Conservation (phyloP, 2,797 vertebrate genomes). For the Uromys caudimaculatus region DNA sequence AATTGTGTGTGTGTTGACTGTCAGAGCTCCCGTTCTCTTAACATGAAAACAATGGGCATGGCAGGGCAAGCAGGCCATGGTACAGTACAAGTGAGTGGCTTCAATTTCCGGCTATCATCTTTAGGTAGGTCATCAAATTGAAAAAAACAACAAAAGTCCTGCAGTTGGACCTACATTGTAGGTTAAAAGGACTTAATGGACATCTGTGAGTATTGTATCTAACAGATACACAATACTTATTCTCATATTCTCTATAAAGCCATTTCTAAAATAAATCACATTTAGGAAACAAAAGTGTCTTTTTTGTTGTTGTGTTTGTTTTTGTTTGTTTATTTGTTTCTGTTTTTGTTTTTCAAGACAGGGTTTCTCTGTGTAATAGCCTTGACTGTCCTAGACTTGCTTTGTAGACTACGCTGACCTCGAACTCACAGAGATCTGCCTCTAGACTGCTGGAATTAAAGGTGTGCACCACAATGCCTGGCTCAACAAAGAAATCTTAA, state of each 20-base stretch:
- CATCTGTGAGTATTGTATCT: neutral
- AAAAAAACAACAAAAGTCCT: neutral
- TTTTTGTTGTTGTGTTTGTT: neutral
- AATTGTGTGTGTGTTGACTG: neutral
- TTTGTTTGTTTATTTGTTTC: neutral
- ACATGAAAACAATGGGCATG: neutral
- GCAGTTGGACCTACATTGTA: neutral
- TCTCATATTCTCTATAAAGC: neutral
- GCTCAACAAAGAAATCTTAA: neutral
- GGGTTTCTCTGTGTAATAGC: neutral
- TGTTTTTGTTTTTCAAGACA: neutral
- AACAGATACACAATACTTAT: neutral
- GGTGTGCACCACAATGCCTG: neutral
- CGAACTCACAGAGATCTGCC: neutral
- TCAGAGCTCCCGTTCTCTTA: neutral
- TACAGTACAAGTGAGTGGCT: neutral
- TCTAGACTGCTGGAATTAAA: neutral
- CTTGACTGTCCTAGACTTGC: neutral
- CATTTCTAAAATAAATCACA: neutral
- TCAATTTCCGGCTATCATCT: neutral
- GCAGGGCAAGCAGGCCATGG: neutral
- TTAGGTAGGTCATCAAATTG: neutral
- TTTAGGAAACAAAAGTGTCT: neutral
- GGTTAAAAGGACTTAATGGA: neutral
- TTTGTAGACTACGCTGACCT: neutral